Evolutionary conservation across 1,140 invertebrate genomes (phyloP).

Genomic region (Leguminivora glycinivorella): DNA sequence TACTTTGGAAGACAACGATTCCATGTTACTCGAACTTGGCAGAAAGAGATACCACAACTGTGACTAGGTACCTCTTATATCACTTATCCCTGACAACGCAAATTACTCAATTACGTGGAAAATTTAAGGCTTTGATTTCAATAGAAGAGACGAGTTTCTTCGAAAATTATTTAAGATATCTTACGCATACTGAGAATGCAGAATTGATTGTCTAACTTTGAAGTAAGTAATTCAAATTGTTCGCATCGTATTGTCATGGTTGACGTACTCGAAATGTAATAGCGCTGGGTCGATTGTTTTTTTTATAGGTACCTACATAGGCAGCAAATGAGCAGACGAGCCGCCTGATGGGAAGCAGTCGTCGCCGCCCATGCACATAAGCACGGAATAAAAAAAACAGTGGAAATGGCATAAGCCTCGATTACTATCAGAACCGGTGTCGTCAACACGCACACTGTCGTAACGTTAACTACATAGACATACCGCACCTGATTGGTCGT

Average conservation of each 20-base stretch:
- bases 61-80: not conserved
- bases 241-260: not conserved
- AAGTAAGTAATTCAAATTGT: constrained; percentile 4
- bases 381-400: too few relatives aligned
- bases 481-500: too few relatives aligned
- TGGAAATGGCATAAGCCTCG: too few relatives aligned
- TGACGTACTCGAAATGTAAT: not conserved
- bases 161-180: not conserved
- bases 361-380: too few relatives aligned
- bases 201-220: constrained; percentile 25
- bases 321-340: too few relatives aligned
- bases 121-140: not conserved
- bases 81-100: not conserved
- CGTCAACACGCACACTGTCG: too few relatives aligned
- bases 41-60: not conserved
- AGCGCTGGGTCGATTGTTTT: too few relatives aligned
- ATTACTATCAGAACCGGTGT: too few relatives aligned
- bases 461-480: too few relatives aligned
- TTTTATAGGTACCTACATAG: too few relatives aligned
- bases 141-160: not conserved
- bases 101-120: not conserved
- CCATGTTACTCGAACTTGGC: not conserved
- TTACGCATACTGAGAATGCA: not conserved
- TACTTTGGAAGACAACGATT: not conserved
- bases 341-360: too few relatives aligned